These are phyloP conservation scores for Progne subis DNA, from an alignment of 2,113 vertebrate genomes.

Conservation along the genomic window DNA sequence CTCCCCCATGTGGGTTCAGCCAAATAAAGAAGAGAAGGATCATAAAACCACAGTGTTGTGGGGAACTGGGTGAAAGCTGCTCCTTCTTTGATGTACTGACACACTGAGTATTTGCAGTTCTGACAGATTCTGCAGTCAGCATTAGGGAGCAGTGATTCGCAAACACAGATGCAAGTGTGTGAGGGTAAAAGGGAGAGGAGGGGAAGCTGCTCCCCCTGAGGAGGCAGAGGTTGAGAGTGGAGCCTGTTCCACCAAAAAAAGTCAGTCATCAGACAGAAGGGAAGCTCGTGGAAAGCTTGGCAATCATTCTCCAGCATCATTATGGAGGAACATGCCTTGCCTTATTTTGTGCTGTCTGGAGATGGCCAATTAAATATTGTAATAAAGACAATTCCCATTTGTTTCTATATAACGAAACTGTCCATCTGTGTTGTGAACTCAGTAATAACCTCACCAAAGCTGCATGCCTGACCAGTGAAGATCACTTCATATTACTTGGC, in stretches of 20 bases:
- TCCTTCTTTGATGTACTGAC: neutral
- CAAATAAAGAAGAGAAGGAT: neutral
- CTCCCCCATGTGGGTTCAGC: rapidly evolving
- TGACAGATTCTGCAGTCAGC: neutral
- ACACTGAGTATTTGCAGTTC: neutral
- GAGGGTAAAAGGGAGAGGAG: neutral
- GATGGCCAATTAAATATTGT: constrained; percentile 28
- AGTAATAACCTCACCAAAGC: neutral
- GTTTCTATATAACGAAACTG: neutral
- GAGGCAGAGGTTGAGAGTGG: neutral
- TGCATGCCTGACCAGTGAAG: neutral
- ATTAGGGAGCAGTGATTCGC: neutral
- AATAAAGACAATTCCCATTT: constrained; percentile 47
- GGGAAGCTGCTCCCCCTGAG: neutral
- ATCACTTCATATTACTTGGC: neutral
- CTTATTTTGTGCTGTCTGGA: neutral
- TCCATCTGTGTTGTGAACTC: neutral
- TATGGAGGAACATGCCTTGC: neutral
- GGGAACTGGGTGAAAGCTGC: neutral
- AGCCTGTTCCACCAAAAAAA: neutral
- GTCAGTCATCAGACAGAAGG: neutral
- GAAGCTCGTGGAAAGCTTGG: neutral
- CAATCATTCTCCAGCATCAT: neutral
- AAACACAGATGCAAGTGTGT: neutral
- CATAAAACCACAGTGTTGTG: neutral